Conservation (phyloP, 2,888 invertebrate genomes). For the Tricholauxania praeusta region DNA sequence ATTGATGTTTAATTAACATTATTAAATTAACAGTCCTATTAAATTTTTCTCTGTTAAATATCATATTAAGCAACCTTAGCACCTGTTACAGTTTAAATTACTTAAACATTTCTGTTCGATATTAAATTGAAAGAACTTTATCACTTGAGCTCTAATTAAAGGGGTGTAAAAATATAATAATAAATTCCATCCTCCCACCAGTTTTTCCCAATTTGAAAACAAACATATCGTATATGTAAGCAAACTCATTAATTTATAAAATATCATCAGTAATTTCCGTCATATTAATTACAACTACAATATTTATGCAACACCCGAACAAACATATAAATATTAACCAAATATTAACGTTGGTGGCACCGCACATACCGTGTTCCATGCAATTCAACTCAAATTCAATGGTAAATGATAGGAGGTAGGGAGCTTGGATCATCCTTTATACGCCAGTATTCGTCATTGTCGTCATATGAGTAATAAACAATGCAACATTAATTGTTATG, state of each 20-base stretch:
- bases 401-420: slow-evolving; percentile 15
- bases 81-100: no score
- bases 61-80: no score
- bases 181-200: slow-evolving; percentile 13
- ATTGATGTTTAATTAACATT: no score
- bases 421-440: not conserved
- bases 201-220: not conserved
- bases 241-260: slow-evolving; percentile 45
- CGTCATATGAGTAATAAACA: slow-evolving; percentile 17
- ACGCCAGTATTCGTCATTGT: slow-evolving; percentile 9
- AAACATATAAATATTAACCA: no score
- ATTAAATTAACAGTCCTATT: no score
- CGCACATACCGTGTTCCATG: no score
- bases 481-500: no score
- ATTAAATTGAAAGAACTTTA: no score
- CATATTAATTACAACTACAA: slow-evolving; percentile 41
- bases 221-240: slow-evolving; percentile 11
- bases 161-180: not conserved
- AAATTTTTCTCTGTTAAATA: no score
- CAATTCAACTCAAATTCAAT: not conserved
- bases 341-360: no score
- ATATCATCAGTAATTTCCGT: slow-evolving; percentile 46
- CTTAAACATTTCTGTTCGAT: no score
- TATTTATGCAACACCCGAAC: slow-evolving; percentile 8
- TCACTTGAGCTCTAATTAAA: no score